These are phyloP conservation scores for Coelinius sp. DNA, from an alignment of 2,888 invertebrate species.

Conservation along the genomic window DNA sequence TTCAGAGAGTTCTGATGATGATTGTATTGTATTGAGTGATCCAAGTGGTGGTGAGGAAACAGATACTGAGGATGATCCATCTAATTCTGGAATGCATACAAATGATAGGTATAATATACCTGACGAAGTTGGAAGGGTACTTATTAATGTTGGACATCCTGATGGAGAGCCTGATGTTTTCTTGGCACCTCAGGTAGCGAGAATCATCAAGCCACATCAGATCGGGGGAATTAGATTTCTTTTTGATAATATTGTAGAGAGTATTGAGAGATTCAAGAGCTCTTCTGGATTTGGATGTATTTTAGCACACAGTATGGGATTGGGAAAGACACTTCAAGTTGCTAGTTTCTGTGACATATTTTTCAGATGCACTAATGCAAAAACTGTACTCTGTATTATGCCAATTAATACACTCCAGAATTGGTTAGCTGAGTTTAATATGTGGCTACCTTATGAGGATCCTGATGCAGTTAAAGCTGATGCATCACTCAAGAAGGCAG, in stretches of 20 bases:
- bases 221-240: slow-evolving; percentile 95
- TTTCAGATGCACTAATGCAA: slow-evolving; percentile 88
- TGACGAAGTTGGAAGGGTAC: slow-evolving; percentile 90
- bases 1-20: slow-evolving; percentile 83
- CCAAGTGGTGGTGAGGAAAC: slow-evolving; percentile 84
- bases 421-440: slow-evolving; percentile 97
- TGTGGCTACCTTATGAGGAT: slow-evolving; percentile 91
- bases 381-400: slow-evolving; percentile 94
- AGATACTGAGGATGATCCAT: slow-evolving; percentile 88
- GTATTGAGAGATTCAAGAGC: slow-evolving; percentile 87
- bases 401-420: slow-evolving; percentile 99
- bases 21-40: slow-evolving; percentile 90
- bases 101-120: slow-evolving; percentile 93
- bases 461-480: slow-evolving; percentile 49
- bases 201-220: slow-evolving; percentile 96
- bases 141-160: slow-evolving; percentile 92
- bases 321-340: slow-evolving; percentile 98
- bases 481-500: slow-evolving; percentile 37
- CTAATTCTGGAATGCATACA: slow-evolving; percentile 93
- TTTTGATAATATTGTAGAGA: slow-evolving; percentile 97
- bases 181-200: slow-evolving; percentile 90
- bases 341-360: slow-evolving; percentile 98
- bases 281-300: slow-evolving; percentile 94
- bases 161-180: slow-evolving; percentile 92
- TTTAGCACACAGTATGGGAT: slow-evolving; percentile 98